Base-by-base conservation (phyloP, 2,113 vertebrate genomes). In the Sterrhoptilus dennistouni region DNA sequence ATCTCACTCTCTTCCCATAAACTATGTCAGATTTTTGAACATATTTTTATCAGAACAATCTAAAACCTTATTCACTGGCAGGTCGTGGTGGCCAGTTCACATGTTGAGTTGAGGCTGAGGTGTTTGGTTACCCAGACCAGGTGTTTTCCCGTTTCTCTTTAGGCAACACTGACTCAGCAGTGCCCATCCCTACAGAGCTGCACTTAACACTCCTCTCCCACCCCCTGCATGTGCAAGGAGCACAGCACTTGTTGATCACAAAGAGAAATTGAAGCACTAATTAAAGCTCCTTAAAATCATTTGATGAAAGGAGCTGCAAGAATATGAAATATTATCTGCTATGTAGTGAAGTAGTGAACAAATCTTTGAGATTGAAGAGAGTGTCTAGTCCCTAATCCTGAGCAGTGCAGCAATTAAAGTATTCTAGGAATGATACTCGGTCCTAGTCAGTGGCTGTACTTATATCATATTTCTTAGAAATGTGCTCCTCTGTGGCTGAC, bases 401-500 rank as follows among this genome's bases (percentile, higher is more conserved):
- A 65, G 22, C 38, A 74, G 36, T 14, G 56, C 42, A 83, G 79
- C 63, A 90, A 54, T 59, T 54, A 66, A 78, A 23, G 56, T 36
- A 42, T 81, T 90, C 95, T 27, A 86, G 78, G 92, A 95, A 96
- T 4, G 14, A 59, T 85, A 19, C 10, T 82, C 59, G 69, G 49
- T 12, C 78, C 83, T 42, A 90, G 70, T 53, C 91, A 87, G 38
- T 21, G 35, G 42, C 63, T 70, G 54, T 11, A 28, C 66, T 87
- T 64, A 40, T 78, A 35, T 57, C 53, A 7, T 28, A 74, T 60
- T 96, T 83, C 90, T 93, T 81, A 88, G 95, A 94, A 95, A 70
- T 52, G 33, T 56, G 54, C 63, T 97, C 38, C 45, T 88, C 53
- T 65, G 44, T 85, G 63, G 1, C 63, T 91, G 91, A 95, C 87